Base-by-base conservation (phyloP, 2,888 invertebrate species). In the Limulus polyphemus region DNA sequence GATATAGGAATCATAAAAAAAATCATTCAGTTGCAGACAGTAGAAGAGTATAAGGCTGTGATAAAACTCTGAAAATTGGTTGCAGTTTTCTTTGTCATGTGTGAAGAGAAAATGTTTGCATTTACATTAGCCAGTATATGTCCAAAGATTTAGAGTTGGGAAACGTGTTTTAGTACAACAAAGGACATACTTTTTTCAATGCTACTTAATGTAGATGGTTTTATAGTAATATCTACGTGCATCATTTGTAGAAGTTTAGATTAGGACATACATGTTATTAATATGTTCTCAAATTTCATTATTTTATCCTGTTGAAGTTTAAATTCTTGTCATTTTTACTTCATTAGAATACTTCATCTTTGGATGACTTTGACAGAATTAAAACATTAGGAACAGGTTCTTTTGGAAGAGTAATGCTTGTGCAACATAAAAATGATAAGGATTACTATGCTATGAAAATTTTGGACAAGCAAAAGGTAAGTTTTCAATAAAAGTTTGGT, bases 381-480 rank as follows among this genome's bases (percentile, higher is more conserved):
- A 98, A 98, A 81, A 99, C 99, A 48, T 83, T 99, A 73, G 99
- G 99, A 61, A 99, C 98, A 17, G 99, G 99, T 63, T 98, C 97
- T 4, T 99, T 99, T 78, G 99, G 99, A 49, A 84, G 99, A 67
- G 99, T 99, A 51, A 99, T 99, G 99, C 90, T 99, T 77, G 99
- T 99, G 56, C 95, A 98, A 81, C 93, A 98, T 79, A 98, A 97
- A 81, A 87, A 89, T 61, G 89, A 88, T 74, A 91, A 92, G 82
- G 90, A 94, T 78, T 98, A 90, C 79, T 98, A 90, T 79, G 99
- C 99, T 74, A 99, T 99, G 99, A 99, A 99, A 83, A 99, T 99
- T 78, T 84, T 99, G 76, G 98, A 99, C 80, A 99, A 99, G 84
- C 98, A 99, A 79, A 99, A 99, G 85, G 97, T 80, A 71, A 68